Evolutionary conservation across 2,113 vertebrate species (phyloP).

Genomic region (Protobothrops mucrosquamatus): DNA sequence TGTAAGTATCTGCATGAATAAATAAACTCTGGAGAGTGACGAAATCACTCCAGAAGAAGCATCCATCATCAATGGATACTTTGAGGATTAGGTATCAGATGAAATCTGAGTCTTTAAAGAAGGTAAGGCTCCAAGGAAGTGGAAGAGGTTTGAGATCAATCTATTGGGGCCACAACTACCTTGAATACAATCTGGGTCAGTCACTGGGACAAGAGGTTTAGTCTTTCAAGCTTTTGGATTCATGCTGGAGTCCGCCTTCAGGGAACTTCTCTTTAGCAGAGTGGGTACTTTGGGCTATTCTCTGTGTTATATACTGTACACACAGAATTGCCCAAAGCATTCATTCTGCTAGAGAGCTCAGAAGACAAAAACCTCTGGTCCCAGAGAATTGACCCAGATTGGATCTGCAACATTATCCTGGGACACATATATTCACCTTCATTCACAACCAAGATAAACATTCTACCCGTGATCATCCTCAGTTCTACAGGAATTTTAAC

Average conservation of each 20-base stretch:
- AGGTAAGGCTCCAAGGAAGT: neutral
- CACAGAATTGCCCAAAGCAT: neutral
- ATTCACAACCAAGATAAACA: neutral
- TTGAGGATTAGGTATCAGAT: neutral
- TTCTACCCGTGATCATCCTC: neutral
- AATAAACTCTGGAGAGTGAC: neutral
- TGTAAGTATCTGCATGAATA: neutral
- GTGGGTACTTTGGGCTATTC: neutral
- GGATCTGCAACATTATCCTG: neutral
- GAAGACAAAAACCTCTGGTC: neutral
- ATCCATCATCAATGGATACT: neutral
- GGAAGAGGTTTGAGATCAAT: neutral
- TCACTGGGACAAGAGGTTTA: neutral
- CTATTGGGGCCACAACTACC: neutral
- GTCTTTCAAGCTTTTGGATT: neutral
- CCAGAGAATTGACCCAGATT: too few species aligned
- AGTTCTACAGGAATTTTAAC: neutral
- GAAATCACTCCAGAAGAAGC: neutral
- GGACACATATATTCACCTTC: neutral
- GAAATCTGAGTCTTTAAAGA: neutral
- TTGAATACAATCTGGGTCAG: neutral
- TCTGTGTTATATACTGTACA: neutral
- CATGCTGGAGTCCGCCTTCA: neutral
- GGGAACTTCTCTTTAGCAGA: neutral
- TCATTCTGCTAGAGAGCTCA: neutral